phyloP scores from a whole-genome alignment of 2,888 invertebrate genomes.

The Watsonalla cultraria region DNA sequence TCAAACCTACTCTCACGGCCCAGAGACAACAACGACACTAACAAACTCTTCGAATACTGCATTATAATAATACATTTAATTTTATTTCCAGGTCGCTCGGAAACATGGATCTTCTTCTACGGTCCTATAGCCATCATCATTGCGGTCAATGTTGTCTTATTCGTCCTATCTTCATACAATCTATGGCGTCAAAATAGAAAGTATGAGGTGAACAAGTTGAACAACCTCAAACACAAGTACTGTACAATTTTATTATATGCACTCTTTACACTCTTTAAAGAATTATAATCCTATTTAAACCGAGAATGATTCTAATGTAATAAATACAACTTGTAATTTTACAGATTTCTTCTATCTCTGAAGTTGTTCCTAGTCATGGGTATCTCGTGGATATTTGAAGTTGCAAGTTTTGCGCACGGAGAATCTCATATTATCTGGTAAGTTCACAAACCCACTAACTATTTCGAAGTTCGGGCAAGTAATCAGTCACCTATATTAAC shows the following conservation, averaged over 20 bases:
- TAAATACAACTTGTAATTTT: slow-evolving; percentile 12
- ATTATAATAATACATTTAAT: neutral
- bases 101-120: slow-evolving; percentile 83
- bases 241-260: slow-evolving; percentile 7
- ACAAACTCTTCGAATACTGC: neutral
- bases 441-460: slow-evolving; percentile 11
- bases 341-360: slow-evolving; percentile 80
- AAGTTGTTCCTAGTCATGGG: slow-evolving; percentile 85
- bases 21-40: too few species aligned
- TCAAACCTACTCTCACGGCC: too few species aligned
- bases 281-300: neutral
- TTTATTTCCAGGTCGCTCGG: slow-evolving; percentile 59
- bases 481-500: too few species aligned
- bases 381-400: slow-evolving; percentile 84
- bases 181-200: slow-evolving; percentile 77
- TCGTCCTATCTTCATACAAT: slow-evolving; percentile 75
- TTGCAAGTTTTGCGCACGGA: slow-evolving; percentile 73
- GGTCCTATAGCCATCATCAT: slow-evolving; percentile 81
- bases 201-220: slow-evolving; percentile 69
- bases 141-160: slow-evolving; percentile 76
- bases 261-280: neutral
- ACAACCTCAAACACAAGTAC: slow-evolving; percentile 80
- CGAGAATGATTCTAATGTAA: neutral
- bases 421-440: slow-evolving; percentile 62
- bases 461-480: too few species aligned